phyloP scores from a whole-genome alignment of 2,797 vertebrate genomes.

The Siniperca obscura region DNA sequence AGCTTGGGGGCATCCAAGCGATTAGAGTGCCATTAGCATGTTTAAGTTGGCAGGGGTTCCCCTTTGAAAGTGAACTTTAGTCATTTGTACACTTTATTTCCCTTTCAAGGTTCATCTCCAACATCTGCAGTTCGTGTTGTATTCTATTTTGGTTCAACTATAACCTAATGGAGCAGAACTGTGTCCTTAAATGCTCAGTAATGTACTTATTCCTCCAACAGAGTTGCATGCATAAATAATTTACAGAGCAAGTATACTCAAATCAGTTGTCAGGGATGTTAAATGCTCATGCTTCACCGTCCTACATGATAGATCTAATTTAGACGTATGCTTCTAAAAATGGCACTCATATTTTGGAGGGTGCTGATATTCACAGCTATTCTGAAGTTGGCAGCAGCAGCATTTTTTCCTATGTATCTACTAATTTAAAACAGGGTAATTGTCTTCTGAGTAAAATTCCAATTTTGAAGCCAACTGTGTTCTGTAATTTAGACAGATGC shows the following conservation, averaged over 20 bases:
- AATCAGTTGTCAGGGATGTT: slow-evolving; percentile 31
- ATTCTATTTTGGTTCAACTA: slow-evolving; percentile 47
- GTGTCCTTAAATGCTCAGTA: slow-evolving; percentile 26
- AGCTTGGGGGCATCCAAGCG: slow-evolving; percentile 6
- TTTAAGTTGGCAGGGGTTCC: slow-evolving; percentile 33
- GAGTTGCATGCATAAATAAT: slow-evolving; percentile 38
- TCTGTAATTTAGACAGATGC: slow-evolving; percentile 8
- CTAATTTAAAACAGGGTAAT: slow-evolving; percentile 23
- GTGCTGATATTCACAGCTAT: slow-evolving; percentile 9
- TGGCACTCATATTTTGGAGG: not conserved
- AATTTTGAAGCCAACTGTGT: slow-evolving; percentile 11
- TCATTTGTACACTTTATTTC: slow-evolving; percentile 24
- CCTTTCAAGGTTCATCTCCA: slow-evolving; percentile 3
- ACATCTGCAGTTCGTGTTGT: not conserved
- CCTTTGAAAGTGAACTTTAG: slow-evolving; percentile 30
- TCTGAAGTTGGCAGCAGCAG: slow-evolving; percentile 10
- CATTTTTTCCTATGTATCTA: not conserved
- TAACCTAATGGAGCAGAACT: slow-evolving; percentile 42
- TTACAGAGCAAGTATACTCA: slow-evolving; percentile 40
- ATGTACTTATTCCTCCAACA: slow-evolving; percentile 42
- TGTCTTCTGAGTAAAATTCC: slow-evolving; percentile 21
- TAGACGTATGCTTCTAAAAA: not conserved
- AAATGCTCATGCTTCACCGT: slow-evolving; percentile 8
- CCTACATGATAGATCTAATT: slow-evolving; percentile 11
- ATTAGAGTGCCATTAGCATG: slow-evolving; percentile 39